Evolutionary conservation across 37 sponge, comb jelly and placozoan genomes (phyloP).

Genomic region (Hormiphora californensis): DNA sequence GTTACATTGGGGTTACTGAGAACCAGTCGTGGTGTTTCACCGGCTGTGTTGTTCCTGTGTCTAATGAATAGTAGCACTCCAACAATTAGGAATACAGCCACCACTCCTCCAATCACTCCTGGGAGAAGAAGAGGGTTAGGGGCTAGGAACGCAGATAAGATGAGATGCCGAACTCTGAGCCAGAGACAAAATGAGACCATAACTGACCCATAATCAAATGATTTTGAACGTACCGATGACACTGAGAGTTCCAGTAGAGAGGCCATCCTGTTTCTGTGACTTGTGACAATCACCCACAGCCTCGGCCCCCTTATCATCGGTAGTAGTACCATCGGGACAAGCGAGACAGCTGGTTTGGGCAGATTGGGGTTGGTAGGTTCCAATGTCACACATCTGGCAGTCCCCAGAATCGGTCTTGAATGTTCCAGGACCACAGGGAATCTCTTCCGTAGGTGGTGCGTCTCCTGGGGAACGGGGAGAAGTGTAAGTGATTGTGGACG

Average conservation of each 20-base stretch:
- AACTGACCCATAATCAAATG: not conserved
- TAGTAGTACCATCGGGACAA: conserved; percentile 18
- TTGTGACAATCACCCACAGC: not conserved
- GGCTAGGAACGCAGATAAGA: no score
- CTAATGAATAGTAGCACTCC: not conserved
- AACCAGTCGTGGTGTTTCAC: conserved; percentile 25
- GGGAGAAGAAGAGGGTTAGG: not conserved
- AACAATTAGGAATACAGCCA: not conserved
- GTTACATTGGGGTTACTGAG: conserved; percentile 1
- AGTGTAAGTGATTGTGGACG: no score
- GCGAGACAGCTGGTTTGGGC: not conserved
- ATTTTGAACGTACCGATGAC: conserved; percentile 7
- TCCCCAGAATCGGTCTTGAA: not conserved
- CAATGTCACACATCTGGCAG: not conserved
- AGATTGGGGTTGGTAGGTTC: not conserved
- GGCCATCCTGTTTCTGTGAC: conserved; percentile 29
- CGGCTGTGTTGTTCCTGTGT: not conserved
- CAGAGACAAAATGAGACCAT: no score
- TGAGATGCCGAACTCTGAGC: no score
- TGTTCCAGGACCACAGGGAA: not conserved
- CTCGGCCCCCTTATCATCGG: conserved; percentile 4
- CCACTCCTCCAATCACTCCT: conserved; percentile 42
- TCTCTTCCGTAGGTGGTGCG: not conserved
- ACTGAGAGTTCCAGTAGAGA: conserved; percentile 46
- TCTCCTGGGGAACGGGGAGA: no score